These are phyloP conservation scores for Heliconius himera DNA, from an alignment of 1,140 invertebrate species.

Conservation along the genomic window DNA sequence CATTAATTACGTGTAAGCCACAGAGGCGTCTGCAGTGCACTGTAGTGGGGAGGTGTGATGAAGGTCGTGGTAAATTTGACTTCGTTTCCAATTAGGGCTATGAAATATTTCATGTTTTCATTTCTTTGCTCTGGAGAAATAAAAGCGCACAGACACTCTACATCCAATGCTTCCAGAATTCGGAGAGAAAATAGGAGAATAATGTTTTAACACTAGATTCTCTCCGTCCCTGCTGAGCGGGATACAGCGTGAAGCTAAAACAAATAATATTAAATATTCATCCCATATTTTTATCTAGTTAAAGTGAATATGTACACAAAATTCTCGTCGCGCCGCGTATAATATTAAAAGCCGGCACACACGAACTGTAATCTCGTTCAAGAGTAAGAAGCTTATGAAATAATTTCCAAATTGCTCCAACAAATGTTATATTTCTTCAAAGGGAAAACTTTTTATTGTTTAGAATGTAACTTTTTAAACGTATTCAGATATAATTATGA, in stretches of 20 bases:
- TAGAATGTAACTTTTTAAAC: constrained; percentile 13
- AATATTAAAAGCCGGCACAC: neutral
- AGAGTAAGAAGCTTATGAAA: constrained; percentile 19
- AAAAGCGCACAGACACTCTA: too few species aligned
- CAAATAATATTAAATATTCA: neutral
- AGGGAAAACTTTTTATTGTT: constrained; percentile 21
- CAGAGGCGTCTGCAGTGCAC: too few species aligned
- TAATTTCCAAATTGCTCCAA: constrained; percentile 16
- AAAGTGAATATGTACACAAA: neutral
- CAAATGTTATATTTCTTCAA: constrained; percentile 19
- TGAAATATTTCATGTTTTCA: too few species aligned
- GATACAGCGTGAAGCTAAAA: neutral
- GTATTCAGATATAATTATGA: constrained; percentile 6
- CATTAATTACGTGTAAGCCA: neutral
- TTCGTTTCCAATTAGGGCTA: too few species aligned
- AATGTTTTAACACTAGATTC: too few species aligned
- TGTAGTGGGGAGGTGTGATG: too few species aligned
- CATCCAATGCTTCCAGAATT: too few species aligned
- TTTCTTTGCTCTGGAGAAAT: too few species aligned
- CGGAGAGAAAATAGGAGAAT: too few species aligned
- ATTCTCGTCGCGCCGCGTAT: neutral
- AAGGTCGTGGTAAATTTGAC: too few species aligned
- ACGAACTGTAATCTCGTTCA: neutral
- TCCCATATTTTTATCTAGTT: neutral
- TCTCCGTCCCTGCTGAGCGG: too few species aligned